Conservation (phyloP, 2,888 invertebrate genomes). For the Ectropis crepuscularia region DNA sequence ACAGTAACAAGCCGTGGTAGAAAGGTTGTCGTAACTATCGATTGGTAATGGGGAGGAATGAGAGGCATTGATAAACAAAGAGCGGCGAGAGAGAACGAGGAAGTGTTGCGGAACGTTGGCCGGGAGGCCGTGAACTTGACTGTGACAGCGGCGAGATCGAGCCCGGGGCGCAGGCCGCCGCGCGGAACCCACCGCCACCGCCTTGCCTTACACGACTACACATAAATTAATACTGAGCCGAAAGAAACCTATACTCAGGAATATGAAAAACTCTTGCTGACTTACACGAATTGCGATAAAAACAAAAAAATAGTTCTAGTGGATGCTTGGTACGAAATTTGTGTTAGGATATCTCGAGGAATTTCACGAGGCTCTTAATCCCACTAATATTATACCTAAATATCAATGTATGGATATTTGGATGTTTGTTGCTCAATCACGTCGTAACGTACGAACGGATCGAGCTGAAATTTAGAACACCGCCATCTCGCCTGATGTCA, state of each 20-base stretch:
- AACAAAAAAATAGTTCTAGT: too few relatives aligned
- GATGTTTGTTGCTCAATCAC: too few relatives aligned
- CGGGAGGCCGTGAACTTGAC: conserved; percentile 76
- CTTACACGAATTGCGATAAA: too few relatives aligned
- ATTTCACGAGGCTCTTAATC: too few relatives aligned
- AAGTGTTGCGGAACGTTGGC: conserved; percentile 57
- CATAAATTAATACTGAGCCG: background rate
- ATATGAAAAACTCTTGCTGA: too few relatives aligned
- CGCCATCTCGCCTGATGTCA: too few relatives aligned
- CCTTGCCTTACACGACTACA: background rate
- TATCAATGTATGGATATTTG: too few relatives aligned
- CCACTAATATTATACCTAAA: too few relatives aligned
- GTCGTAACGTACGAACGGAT: too few relatives aligned
- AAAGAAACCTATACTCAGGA: background rate
- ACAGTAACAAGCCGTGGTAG: conserved; percentile 26
- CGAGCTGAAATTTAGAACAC: too few relatives aligned
- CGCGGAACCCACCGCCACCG: conserved; percentile 5
- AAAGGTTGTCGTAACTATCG: conserved; percentile 40
- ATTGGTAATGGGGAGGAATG: conserved; percentile 43
- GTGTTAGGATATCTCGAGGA: too few relatives aligned
- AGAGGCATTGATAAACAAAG: conserved; percentile 49
- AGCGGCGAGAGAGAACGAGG: conserved; percentile 57
- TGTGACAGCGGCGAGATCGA: conserved; percentile 63
- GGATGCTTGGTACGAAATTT: too few relatives aligned
- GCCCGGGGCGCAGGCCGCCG: conserved; percentile 40